A percentile compares a stretch with the other conserved stretches of the same genome.
Evolutionary conservation across 2,888 invertebrate species (phyloP).

Genomic region (Parthenolecanium corni): DNA sequence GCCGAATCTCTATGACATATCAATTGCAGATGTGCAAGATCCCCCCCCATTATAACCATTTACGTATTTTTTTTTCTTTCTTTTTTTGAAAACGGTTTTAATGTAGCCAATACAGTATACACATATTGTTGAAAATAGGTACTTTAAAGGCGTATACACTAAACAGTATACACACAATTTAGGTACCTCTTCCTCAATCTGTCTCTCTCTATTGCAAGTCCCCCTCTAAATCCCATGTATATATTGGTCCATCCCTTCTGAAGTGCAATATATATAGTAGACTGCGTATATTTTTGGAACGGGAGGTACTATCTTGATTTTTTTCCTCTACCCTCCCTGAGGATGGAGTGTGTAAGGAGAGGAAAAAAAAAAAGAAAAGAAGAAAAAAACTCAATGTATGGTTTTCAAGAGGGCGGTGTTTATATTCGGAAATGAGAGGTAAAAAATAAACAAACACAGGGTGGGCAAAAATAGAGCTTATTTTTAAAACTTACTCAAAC

Average conservation of each 20-base stretch:
- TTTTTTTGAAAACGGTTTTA: neutral
- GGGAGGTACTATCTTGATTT: neutral
- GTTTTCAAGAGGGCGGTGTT: conserved; percentile 16
- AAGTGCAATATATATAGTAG: neutral
- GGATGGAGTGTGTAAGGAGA: neutral
- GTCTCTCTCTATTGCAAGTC: neutral
- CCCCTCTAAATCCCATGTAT: neutral
- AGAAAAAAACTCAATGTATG: too few species aligned
- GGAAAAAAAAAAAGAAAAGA: neutral
- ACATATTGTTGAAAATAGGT: neutral
- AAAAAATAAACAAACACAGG: conserved; percentile 10
- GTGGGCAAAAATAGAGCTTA: neutral
- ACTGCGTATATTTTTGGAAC: neutral
- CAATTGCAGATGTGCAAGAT: conserved; percentile 20
- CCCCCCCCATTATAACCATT: too few species aligned
- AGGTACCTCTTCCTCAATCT: neutral
- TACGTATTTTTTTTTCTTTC: too few species aligned
- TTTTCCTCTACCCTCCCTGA: neutral
- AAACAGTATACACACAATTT: neutral
- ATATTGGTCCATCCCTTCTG: neutral
- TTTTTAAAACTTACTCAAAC: neutral
- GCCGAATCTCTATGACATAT: conserved; percentile 15
- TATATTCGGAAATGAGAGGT: neutral
- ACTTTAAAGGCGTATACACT: neutral
- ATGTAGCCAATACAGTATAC: neutral